phyloP scores from a whole-genome alignment of 2,888 invertebrate genomes.

The Trisateles emortualis region DNA sequence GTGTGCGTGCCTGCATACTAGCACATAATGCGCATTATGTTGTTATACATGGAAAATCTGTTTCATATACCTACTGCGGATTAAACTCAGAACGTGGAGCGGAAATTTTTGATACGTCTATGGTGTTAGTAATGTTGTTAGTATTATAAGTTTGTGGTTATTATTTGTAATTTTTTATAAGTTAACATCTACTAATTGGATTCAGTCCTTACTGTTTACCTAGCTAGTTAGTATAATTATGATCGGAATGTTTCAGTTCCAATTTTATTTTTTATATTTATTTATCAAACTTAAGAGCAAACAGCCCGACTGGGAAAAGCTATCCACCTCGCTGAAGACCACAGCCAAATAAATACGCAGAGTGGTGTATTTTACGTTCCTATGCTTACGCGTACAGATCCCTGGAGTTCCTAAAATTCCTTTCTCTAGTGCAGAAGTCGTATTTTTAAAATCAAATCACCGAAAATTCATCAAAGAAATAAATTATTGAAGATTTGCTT shows the following conservation, averaged over 20 bases:
- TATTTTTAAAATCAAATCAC: neutral
- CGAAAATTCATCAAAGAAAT: conserved; percentile 11
- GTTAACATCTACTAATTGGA: neutral
- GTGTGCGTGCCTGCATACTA: conserved; percentile 64
- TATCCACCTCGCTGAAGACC: too few relatives aligned
- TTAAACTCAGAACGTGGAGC: conserved; percentile 21
- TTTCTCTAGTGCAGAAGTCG: too few relatives aligned
- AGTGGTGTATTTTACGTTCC: too few relatives aligned
- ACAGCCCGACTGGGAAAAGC: too few relatives aligned
- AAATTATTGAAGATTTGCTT: conserved; percentile 18
- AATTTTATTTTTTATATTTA: too few relatives aligned
- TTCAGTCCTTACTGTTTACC: too few relatives aligned
- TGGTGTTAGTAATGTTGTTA: too few relatives aligned
- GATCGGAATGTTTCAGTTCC: too few relatives aligned
- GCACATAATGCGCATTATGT: conserved; percentile 48
- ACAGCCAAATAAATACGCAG: too few relatives aligned
- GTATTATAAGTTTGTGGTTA: neutral
- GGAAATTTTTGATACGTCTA: conserved; percentile 21
- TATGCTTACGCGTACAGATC: too few relatives aligned
- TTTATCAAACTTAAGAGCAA: too few relatives aligned
- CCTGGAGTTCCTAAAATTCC: neutral
- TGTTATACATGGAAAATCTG: conserved; percentile 50
- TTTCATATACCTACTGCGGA: conserved; percentile 39
- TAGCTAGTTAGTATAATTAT: too few relatives aligned
- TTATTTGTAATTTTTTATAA: neutral